These are phyloP conservation scores for Prionailurus viverrinus DNA, from an alignment of 2,113 vertebrate genomes.

Conservation along the genomic window DNA sequence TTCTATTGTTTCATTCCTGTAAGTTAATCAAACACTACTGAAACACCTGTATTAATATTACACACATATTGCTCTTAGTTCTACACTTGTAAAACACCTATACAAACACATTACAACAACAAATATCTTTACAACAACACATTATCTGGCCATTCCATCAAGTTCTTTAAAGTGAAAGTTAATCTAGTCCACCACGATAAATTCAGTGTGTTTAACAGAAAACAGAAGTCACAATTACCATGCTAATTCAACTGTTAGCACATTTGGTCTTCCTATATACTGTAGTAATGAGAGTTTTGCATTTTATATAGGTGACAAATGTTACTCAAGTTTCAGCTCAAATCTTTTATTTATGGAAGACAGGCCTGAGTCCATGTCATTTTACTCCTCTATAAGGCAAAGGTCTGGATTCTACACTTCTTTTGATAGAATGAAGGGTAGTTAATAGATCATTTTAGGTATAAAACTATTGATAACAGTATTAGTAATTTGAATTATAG, in stretches of 20 bases:
- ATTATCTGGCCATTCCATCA: background rate
- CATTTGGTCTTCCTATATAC: background rate
- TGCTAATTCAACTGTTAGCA: background rate
- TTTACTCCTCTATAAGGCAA: conserved; percentile 40
- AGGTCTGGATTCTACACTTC: background rate
- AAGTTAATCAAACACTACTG: conserved; percentile 20
- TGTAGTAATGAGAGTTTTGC: conserved; percentile 22
- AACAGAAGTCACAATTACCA: conserved; percentile 27
- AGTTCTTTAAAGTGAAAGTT: conserved; percentile 37
- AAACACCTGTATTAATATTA: conserved; percentile 4
- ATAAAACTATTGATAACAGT: conserved; percentile 26
- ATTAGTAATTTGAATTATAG: conserved; percentile 28
- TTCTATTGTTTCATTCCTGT: conserved; percentile 1
- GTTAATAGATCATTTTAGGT: conserved; percentile 41
- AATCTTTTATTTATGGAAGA: conserved; percentile 54
- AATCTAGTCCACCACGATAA: background rate
- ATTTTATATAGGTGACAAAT: conserved; percentile 33
- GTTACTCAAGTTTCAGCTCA: conserved; percentile 29
- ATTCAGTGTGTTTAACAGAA: conserved; percentile 6
- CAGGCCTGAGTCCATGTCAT: conserved; percentile 23
- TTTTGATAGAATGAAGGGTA: background rate
- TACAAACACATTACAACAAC: conserved; percentile 7
- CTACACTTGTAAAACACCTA: conserved; percentile 33
- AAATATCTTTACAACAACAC: background rate
- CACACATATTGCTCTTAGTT: background rate